Evolutionary conservation across 2,888 invertebrate genomes (phyloP), one percentile per base, ranked within the genome.

Genomic region (Suillia variegata): DNA sequence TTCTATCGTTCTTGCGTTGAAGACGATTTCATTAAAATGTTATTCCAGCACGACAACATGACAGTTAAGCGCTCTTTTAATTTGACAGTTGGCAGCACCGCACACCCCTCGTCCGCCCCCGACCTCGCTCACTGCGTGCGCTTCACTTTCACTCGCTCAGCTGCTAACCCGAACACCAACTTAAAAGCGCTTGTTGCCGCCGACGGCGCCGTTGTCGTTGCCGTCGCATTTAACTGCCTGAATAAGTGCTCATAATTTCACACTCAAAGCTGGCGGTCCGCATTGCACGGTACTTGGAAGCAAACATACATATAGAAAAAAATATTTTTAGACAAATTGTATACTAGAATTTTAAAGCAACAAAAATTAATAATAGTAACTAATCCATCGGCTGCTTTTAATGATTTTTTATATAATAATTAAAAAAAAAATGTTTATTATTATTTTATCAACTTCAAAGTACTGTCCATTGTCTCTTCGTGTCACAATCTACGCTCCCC

Each of bases 21-120:
- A 50, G 55, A 55, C 71, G 71, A 71, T 74, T 73, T 74, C 76
- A 76, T 74, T 74, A 76, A 74, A 76, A 73, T 70, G 71, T 73
- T 20, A 45, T 45, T 45, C 45, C 45, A 3, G 45, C 18, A 17
- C 45, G 45, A 45, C 45, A 45, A 45, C 20, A 45, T 45, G 45
- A 45, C 45, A 45, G 45, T 45, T 45, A 20, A 20, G 38, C 38
- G 38, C 38, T 38, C 4, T 38, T 38, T 38, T 38, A 38, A 38
- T 38, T 38, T 38, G 38, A 38, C 38, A 38, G 10, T 38, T 38
- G 38, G 38, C 38, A 38, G 38, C n/a, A 38, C 6, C 31, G 12
- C 6, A 6, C 31, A 31, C 6, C 6, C 31, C n/a, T n/a, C n/a
- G n/a, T n/a, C n/a, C n/a, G n/a, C n/a, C n/a, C n/a, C n/a, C 10